phyloP scores from a whole-genome alignment of 1,140 invertebrate species.

The Drosophila triauraria region DNA sequence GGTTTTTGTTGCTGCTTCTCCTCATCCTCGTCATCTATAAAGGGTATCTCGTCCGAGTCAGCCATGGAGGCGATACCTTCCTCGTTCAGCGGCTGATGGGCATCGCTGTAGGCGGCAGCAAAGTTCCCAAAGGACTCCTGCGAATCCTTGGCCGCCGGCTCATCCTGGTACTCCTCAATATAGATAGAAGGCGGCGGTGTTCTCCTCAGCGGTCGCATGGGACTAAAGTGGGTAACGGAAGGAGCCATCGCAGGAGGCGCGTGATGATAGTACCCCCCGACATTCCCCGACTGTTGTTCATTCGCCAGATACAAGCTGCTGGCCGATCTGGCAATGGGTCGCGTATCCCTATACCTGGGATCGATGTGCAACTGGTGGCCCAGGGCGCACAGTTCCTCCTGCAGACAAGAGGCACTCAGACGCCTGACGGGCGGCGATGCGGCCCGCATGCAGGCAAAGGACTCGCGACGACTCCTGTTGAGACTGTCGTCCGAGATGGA shows the following conservation, averaged over 20 bases:
- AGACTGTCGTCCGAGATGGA: constrained; percentile 81
- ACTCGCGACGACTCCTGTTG: constrained; percentile 79
- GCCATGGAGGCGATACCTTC: constrained; percentile 79
- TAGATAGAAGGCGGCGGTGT: constrained; percentile 83
- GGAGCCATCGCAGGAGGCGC: constrained; percentile 22
- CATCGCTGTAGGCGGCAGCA: constrained; percentile 65
- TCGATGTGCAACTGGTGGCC: constrained; percentile 82
- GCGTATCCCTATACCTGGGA: constrained; percentile 79
- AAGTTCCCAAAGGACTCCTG: constrained; percentile 78
- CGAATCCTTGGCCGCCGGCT: constrained; percentile 55
- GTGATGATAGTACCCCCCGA: constrained; percentile 41
- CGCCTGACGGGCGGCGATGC: constrained; percentile 74
- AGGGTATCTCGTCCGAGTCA: constrained; percentile 79
- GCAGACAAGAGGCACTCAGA: constrained; percentile 78
- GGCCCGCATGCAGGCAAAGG: constrained; percentile 73
- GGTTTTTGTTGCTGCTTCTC: constrained; percentile 47
- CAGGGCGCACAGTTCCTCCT: constrained; percentile 78
- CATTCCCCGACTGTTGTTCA: constrained; percentile 40
- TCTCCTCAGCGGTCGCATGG: constrained; percentile 61
- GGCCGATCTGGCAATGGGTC: constrained; percentile 78
- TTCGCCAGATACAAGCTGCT: constrained; percentile 76
- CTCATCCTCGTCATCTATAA: constrained; percentile 82
- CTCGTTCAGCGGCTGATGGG: constrained; percentile 83
- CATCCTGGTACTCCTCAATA: constrained; percentile 83
- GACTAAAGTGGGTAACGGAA: constrained; percentile 59